Evolutionary conservation across 2,113 vertebrate genomes (phyloP).

Genomic region (Tetraodon nigroviridis): DNA sequence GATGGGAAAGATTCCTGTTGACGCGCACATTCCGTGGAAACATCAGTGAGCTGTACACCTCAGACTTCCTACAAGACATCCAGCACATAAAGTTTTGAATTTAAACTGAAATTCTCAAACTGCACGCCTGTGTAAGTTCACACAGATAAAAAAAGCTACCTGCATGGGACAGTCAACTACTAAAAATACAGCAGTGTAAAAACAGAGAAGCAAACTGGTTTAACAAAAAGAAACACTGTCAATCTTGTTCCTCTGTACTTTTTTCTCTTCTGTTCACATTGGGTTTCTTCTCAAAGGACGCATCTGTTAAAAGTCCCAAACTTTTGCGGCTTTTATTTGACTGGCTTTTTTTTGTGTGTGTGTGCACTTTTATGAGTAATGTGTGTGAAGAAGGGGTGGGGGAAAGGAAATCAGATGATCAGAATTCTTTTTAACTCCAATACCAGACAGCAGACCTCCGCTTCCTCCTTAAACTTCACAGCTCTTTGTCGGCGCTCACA

Average conservation of each 20-base stretch:
- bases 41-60: conserved; percentile 38
- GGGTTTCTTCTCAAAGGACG: conserved; percentile 41
- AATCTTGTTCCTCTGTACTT: conserved; percentile 49
- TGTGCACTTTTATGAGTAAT: conserved; percentile 10
- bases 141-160: conserved; percentile 48
- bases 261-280: conserved; percentile 40
- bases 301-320: conserved; percentile 37
- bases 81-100: conserved; percentile 45
- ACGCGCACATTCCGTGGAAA: conserved; percentile 7
- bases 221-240: conserved; percentile 46
- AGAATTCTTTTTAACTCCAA: conserved; percentile 28
- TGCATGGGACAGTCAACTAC: conserved; percentile 12
- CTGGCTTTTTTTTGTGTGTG: conserved; percentile 5
- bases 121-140: conserved; percentile 37
- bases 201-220: conserved; percentile 19
- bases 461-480: conserved; percentile 57
- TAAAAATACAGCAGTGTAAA: conserved; percentile 20
- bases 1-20: conserved; percentile 18
- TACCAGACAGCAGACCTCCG: conserved; percentile 48
- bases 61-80: conserved; percentile 43
- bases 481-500: conserved; percentile 53
- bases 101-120: conserved; percentile 54
- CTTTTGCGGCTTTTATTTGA: conserved; percentile 36
- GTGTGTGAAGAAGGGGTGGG: background rate
- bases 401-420: conserved; percentile 17